Evolutionary conservation across 2,888 invertebrate species (phyloP).

Genomic region (Myopa testacea): DNA sequence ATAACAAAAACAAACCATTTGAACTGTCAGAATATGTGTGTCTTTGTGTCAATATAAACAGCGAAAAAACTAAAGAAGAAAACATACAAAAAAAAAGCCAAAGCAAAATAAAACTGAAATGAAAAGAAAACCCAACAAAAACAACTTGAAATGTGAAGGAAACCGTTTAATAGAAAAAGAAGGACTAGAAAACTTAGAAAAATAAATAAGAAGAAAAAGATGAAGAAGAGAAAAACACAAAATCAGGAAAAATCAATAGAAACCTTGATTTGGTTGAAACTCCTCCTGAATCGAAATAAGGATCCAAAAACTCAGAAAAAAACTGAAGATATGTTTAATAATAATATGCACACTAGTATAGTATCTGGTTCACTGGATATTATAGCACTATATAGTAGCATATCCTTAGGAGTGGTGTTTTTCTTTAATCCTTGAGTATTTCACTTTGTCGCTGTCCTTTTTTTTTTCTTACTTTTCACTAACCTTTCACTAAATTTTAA

Average conservation of each 20-base stretch:
- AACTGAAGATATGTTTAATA: too few relatives aligned
- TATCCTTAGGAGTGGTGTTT: too few relatives aligned
- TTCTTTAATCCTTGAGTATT: too few relatives aligned
- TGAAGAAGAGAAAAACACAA: neutral
- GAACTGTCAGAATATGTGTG: neutral
- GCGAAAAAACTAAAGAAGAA: neutral
- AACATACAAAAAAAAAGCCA: neutral
- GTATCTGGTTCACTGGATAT: too few relatives aligned
- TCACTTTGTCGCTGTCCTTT: too few relatives aligned
- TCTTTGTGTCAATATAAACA: neutral
- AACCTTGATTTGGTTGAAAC: neutral
- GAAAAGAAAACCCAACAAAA: neutral
- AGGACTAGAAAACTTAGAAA: neutral
- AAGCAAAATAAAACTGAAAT: neutral
- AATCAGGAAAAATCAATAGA: conserved; percentile 28
- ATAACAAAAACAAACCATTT: neutral
- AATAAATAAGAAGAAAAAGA: neutral
- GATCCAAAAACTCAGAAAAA: too few relatives aligned
- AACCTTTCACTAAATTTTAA: too few relatives aligned
- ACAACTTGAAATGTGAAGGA: neutral
- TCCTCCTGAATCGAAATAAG: too few relatives aligned
- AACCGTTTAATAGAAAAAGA: neutral
- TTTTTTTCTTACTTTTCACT: too few relatives aligned
- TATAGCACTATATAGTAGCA: too few relatives aligned
- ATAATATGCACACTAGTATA: too few relatives aligned